Evolutionary conservation across 37 sponge, comb jelly and placozoan genomes (phyloP), one percentile per base, ranked within the genome.

Genomic region (Agelas oroides): DNA sequence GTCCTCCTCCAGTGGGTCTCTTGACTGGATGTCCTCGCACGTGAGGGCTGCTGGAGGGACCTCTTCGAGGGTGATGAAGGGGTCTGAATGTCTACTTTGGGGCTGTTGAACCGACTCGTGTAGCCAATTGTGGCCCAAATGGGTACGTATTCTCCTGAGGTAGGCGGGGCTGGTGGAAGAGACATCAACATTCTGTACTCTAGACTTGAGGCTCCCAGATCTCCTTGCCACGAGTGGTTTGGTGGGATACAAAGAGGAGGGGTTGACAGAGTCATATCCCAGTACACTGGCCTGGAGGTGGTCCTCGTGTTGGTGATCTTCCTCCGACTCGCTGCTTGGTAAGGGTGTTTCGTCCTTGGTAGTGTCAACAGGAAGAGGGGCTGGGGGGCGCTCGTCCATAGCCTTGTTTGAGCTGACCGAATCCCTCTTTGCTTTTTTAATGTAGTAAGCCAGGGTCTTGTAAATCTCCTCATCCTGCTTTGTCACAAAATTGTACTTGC

Each of bases 401-500:
- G 25, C 78, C 14, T n/a, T 36, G 15, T 18, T 34, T 61, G 12
- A 73, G 64, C 20, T 20, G 19, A 33, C 19, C 3, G 20, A 66
- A 65, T 0, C 27, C 34, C 17, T 20, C 27, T 56, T 84, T 8
- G 54, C 65, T 57, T 53, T 69, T 0, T 73, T 40, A 0, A 86
- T 91, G 39, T 70, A 24, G 18, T 23, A 66, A 35, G 89, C 79
- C 63, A 95, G 25, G 8, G 38, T 71, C 0, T 67, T 20, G 53
- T 76, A 92, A 5, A 95, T 84, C 21, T 77, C 67, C 14, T 75
- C 83, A 3, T 83, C 87, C 19, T 89, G 78, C 27, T 18, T 33
- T 20, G 90, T 83, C 38, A 58, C 21, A 52, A 95, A 95, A 0
- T 64, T 33, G 59, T 88, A 95, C 11, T 62, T 53, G 0, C 96